These are phyloP conservation scores for Phyllostomus hastatus DNA, from an alignment of 2,113 vertebrate genomes.

Conservation along the genomic window DNA sequence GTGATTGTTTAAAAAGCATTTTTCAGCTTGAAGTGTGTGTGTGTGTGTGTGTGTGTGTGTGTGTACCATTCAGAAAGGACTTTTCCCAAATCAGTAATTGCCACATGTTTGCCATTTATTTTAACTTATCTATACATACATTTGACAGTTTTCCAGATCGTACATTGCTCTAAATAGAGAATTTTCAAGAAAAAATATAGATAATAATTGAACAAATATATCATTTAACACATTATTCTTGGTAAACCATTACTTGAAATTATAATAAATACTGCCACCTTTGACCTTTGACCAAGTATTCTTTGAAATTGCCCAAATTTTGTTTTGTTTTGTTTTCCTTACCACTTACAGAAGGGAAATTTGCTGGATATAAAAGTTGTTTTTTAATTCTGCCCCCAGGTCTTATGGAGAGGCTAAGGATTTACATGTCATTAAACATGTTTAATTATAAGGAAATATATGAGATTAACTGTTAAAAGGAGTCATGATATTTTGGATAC, in stretches of 20 bases:
- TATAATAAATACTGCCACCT: neutral
- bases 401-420: neutral
- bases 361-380: neutral
- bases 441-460: neutral
- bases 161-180: neutral
- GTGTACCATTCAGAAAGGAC: neutral
- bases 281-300: neutral
- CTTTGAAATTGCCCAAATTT: slow-evolving; percentile 34
- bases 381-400: slow-evolving; percentile 40
- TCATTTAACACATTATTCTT: neutral
- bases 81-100: neutral
- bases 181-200: neutral
- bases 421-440: neutral
- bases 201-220: neutral
- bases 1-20: neutral
- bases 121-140: neutral
- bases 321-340: slow-evolving; percentile 47
- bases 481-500: neutral
- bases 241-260: slow-evolving; percentile 41
- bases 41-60: too few species aligned
- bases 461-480: neutral
- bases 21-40: neutral
- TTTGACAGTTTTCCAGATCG: neutral
- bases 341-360: neutral
- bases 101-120: neutral